A percentile compares a stretch with the other conserved stretches of the same genome.
Evolutionary conservation across 2,888 invertebrate species (phyloP).

Genomic region (Drosophila seclusa): DNA sequence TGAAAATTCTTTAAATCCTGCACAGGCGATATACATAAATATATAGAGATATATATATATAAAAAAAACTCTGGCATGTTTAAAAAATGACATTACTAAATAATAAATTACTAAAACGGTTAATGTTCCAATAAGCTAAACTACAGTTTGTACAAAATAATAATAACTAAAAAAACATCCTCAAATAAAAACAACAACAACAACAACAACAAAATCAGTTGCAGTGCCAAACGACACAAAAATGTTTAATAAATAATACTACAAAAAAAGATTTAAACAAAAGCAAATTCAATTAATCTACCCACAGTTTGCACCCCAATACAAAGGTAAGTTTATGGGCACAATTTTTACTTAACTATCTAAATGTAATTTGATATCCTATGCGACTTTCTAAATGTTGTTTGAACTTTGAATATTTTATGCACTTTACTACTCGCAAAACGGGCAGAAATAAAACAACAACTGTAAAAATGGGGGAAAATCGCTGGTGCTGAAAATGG

Average conservation of each 20-base stretch:
- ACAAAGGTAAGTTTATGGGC: slow-evolving; percentile 40
- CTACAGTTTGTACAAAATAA: slow-evolving; percentile 57
- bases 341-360: slow-evolving; percentile 20
- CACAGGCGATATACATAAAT: slow-evolving; percentile 37
- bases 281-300: slow-evolving; percentile 27
- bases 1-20: slow-evolving; percentile 21
- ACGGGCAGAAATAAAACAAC: neutral
- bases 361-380: slow-evolving; percentile 24
- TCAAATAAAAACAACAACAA: neutral
- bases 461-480: neutral
- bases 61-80: slow-evolving; percentile 40
- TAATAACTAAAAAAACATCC: slow-evolving; percentile 22
- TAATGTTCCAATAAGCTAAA: slow-evolving; percentile 67
- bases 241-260: slow-evolving; percentile 11
- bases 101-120: slow-evolving; percentile 65
- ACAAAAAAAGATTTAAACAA: neutral
- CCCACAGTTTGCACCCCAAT: slow-evolving; percentile 43
- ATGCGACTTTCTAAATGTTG: slow-evolving; percentile 43
- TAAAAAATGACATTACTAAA: slow-evolving; percentile 40
- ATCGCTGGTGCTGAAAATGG: neutral
- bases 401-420: slow-evolving; percentile 23
- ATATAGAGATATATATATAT: neutral
- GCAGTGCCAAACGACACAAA: slow-evolving; percentile 37
- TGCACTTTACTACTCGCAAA: slow-evolving; percentile 37
- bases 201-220: slow-evolving; percentile 19